Base-by-base conservation (phyloP, 2,113 vertebrate genomes). In the Apodemus sylvaticus region DNA sequence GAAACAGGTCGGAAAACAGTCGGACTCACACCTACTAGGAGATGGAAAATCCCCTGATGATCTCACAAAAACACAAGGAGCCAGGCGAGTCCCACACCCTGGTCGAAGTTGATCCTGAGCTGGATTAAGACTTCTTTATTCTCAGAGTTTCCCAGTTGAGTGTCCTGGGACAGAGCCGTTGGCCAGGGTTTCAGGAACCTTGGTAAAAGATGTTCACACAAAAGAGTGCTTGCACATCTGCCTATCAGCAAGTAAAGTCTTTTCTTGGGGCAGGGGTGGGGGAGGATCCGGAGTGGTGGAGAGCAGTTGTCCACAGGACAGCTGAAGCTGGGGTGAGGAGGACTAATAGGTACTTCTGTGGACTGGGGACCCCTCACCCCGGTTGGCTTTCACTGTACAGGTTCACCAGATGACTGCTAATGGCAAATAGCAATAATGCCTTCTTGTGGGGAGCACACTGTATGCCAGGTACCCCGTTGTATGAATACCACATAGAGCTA, bases 1-100 rank as follows among this genome's bases (percentile, higher is more conserved):
- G 68, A 77, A 91, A 20, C 79, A 68, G 70, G 74, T 64, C n/a
- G 24, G 39, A 79, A 39, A 68, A 92, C 19, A 64, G 51, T 60
- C 9, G 8, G 29, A 7, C 22, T 83, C 74, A 83, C 20, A 82
- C 36, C 48, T 48, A 42, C 45, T 42, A 70, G 62, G 29, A 81
- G 60, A 45, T 66, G 53, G 94, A 86, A 96, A 96, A 90, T 88
- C n/a, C 81, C 77, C 48, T 48, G 34, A 24, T 53, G 68, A 87
- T 68, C 73, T 94, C 88, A 87, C 53, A 77, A 78, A 85, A 73
- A 48, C 83, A 39, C 31, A 34, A 91, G 60, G n/a, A 89, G 22
- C 22, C 64, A 8, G 71, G 53, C 29, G 16, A 83, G 29, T 20
- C 39, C 68, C 73, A 62, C 36, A 87, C 70, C 42, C 39, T 55